Percentiles rank a stretch among this genome's conserved stretches.
These are phyloP conservation scores for Notocelia uddmanniana DNA, from an alignment of 2,888 invertebrate species.

Conservation along the genomic window DNA sequence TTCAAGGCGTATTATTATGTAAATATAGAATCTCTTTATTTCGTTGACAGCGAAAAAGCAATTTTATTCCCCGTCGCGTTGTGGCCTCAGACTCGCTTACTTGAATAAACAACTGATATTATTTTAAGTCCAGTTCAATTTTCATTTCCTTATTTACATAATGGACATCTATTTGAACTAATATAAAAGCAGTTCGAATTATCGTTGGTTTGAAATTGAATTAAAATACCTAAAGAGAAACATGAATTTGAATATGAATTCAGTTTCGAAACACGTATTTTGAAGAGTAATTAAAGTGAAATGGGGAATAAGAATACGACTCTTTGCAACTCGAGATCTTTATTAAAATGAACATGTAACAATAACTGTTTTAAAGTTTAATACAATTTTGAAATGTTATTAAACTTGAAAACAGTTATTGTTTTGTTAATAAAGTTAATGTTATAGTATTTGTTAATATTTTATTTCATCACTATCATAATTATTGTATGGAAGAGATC, in stretches of 20 bases:
- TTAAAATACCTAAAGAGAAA: background rate
- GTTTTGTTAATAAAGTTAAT: too few relatives aligned
- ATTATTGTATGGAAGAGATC: too few relatives aligned
- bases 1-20: constrained; percentile 48
- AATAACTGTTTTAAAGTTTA: too few relatives aligned
- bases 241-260: background rate
- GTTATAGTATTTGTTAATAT: too few relatives aligned
- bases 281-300: background rate
- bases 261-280: background rate
- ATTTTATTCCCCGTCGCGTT: constrained; percentile 29
- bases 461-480: too few relatives aligned
- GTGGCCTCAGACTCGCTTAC: constrained; percentile 7
- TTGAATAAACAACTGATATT: constrained; percentile 36
- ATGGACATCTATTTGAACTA: constrained; percentile 18
- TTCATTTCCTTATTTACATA: constrained; percentile 32
- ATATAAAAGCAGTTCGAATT: background rate
- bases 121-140: constrained; percentile 32
- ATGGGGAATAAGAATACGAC: background rate
- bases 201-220: background rate
- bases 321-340: background rate
- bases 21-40: constrained; percentile 41
- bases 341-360: background rate
- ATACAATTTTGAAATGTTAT: too few relatives aligned
- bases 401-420: too few relatives aligned
- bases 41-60: constrained; percentile 40